phyloP scores from a whole-genome alignment of 2,113 vertebrate species.

The Thryonomys swinderianus region DNA sequence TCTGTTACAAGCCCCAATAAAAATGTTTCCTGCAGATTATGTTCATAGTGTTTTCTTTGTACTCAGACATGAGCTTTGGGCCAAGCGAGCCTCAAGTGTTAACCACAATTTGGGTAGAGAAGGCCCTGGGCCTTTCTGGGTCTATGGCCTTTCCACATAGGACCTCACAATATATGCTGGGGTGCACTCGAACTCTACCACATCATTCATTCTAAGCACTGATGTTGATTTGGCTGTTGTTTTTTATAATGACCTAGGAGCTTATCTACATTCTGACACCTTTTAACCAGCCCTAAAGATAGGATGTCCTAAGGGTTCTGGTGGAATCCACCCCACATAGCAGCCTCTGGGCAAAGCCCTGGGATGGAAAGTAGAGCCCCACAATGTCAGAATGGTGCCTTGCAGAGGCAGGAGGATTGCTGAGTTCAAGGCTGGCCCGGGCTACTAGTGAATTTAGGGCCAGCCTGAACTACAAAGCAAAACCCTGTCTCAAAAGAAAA shows the following conservation, averaged over 20 bases:
- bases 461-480: too few relatives aligned
- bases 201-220: accelerated
- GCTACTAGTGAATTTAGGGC: too few relatives aligned
- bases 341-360: neutral
- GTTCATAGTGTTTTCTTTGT: neutral
- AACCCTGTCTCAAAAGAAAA: too few relatives aligned
- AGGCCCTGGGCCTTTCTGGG: neutral
- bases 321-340: neutral
- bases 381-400: too few relatives aligned
- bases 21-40: neutral
- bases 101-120: neutral
- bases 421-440: too few relatives aligned
- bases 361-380: neutral
- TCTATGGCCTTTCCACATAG: neutral
- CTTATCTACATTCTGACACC: accelerated
- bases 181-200: accelerated
- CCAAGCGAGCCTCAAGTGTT: neutral
- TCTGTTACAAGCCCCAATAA: slow-evolving; percentile 25
- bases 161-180: neutral
- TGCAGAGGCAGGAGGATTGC: too few relatives aligned
- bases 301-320: neutral
- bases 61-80: neutral
- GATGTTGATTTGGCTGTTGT: neutral
- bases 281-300: too few relatives aligned
- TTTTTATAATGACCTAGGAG: too few relatives aligned